phyloP scores from a whole-genome alignment of 2,113 vertebrate species.

The Chaenogobius annularis region DNA sequence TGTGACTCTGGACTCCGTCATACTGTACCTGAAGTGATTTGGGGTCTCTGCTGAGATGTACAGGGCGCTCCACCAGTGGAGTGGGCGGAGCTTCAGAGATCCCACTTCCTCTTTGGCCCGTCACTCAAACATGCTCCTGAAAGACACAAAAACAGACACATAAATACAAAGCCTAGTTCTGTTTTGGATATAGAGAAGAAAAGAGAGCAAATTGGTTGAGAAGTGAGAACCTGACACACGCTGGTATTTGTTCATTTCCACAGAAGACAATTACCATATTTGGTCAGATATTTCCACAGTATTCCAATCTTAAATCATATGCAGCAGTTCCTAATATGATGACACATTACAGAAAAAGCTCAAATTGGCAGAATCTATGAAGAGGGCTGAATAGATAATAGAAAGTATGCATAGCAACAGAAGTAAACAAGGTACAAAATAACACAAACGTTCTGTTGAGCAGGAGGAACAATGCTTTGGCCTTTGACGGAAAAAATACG shows the following conservation, averaged over 20 bases:
- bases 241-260: not conserved
- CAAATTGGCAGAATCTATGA: not conserved
- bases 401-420: not conserved
- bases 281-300: not conserved
- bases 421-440: not conserved
- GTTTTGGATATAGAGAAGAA: not conserved
- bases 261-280: not conserved
- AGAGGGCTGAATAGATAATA: not conserved
- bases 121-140: slow-evolving; percentile 76
- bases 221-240: not conserved
- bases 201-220: not conserved
- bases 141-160: slow-evolving; percentile 27
- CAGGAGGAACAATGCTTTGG: no score
- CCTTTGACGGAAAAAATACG: no score
- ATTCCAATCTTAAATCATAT: not conserved
- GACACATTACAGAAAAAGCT: not conserved
- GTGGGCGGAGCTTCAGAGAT: slow-evolving; percentile 72
- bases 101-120: slow-evolving; percentile 63
- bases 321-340: not conserved
- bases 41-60: slow-evolving; percentile 66
- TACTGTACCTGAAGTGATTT: slow-evolving; percentile 63
- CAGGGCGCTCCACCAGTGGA: slow-evolving; percentile 66
- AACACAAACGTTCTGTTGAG: no score
- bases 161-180: not conserved
- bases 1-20: no score